These are phyloP conservation scores for Luehdorfia chinensis DNA, from an alignment of 1,140 invertebrate genomes.

Conservation along the genomic window DNA sequence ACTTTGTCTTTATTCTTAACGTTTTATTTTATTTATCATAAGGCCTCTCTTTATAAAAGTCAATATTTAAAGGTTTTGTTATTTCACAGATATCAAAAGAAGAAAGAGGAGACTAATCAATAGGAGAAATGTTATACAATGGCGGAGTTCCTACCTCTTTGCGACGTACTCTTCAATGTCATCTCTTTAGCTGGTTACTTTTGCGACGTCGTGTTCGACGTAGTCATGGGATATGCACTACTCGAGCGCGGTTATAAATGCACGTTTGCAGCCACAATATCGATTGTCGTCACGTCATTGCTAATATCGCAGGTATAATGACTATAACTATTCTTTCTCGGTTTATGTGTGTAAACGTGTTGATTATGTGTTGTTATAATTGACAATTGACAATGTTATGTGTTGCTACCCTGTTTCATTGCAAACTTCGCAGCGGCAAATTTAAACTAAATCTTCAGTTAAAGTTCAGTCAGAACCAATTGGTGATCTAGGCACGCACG, in stretches of 20 bases:
- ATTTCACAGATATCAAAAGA: constrained; percentile 37
- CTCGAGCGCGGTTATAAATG: constrained; percentile 80
- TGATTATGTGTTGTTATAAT: no score
- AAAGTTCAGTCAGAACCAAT: no score
- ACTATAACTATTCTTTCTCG: not conserved
- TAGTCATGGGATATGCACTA: constrained; percentile 89
- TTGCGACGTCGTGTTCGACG: constrained; percentile 93
- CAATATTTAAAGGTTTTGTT: no score
- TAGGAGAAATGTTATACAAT: constrained; percentile 67
- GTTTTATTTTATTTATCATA: no score
- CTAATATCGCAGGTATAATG: constrained; percentile 84
- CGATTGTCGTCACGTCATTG: constrained; percentile 83
- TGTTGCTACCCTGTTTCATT: no score
- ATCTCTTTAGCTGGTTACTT: constrained; percentile 94
- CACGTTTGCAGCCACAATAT: constrained; percentile 81
- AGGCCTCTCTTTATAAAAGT: no score
- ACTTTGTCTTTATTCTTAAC: no score
- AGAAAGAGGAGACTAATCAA: constrained; percentile 15
- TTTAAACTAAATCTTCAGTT: no score
- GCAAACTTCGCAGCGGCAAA: no score
- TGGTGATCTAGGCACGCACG: no score
- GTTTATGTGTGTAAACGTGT: no score
- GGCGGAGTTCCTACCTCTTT: constrained; percentile 90
- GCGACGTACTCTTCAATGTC: constrained; percentile 94
- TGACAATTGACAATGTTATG: no score